Evolutionary conservation across 2,113 vertebrate genomes (phyloP), one percentile per base, ranked within the genome.

Genomic region (Ovis canadensis): DNA sequence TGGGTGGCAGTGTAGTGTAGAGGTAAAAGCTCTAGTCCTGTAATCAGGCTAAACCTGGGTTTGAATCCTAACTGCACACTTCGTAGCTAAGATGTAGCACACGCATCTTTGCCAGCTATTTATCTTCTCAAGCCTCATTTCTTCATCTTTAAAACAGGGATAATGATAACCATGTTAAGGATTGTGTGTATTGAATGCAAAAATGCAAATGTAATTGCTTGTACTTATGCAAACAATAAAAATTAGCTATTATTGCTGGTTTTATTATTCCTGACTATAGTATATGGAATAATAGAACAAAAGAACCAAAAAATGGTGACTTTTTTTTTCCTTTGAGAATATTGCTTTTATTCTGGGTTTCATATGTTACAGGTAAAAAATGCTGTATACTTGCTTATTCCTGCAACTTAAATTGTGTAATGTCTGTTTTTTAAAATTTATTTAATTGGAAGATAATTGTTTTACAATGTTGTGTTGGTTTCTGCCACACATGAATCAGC

Each of bases 1-100:
- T 55, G 17, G 97, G 94, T 80, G 96, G 92, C 95, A 93, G 84
- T 90, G n/a, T 54, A 33, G 45, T 16, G 6, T 9, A 25, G 71
- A 6, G 33, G 12, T 19, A 14, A 21, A 45, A 60, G 81, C 50
- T 21, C 19, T 4, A 50, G 25, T 19, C 33, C 17, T 17, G 0
- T 2, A 0, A 5, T 4, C 45, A 40, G 29, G 23, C 7, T 5
- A 25, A n/a, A 8, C 45, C 45, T 45, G 5, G 57, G 19, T 55
- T 71, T 36, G 40, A 84, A n/a, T 23, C 43, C 52, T 13, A 33
- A 12, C 25, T 29, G 43, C 7, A 67, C 33, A 40, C 19, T 13
- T 74, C 3, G 21, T 40, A 40, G 36, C 19, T 40, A 40, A 74
- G 36, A 40, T 40, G 67, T 74, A 40, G 67, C n/a, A 40, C 36